Percentiles rank a stretch among this genome's conserved stretches.
phyloP scores from a whole-genome alignment of 2,888 invertebrate genomes.

The Drosophila borborema region DNA sequence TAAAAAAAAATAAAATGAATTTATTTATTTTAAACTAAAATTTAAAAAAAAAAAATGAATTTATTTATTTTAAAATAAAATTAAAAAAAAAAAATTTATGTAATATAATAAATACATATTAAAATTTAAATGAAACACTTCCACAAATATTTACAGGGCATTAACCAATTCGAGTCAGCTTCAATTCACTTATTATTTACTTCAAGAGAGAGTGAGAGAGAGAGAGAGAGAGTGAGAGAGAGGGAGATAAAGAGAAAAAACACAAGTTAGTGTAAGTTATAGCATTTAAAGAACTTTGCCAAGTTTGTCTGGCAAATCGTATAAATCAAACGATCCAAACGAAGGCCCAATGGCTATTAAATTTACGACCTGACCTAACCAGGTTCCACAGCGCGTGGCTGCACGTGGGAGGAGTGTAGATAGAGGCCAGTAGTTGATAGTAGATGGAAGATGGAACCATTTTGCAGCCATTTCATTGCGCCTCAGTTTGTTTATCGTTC shows the following conservation, averaged over 20 bases:
- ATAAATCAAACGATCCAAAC: conserved; percentile 53
- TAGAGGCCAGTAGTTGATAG: background rate
- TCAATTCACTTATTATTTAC: background rate
- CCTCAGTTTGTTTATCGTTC: conserved; percentile 44
- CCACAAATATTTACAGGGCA: background rate
- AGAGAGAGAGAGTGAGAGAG: background rate
- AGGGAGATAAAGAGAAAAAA: background rate
- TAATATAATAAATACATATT: no score
- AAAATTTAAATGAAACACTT: no score
- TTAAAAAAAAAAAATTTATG: background rate
- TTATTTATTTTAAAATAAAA: no score
- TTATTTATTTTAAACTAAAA: no score
- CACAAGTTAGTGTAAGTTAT: conserved; percentile 25
- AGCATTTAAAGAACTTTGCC: conserved; percentile 37
- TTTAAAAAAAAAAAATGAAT: no score
- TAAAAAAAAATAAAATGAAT: no score
- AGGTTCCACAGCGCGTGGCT: background rate
- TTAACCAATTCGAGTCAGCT: background rate
- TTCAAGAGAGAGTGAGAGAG: background rate
- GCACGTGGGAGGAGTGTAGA: no score
- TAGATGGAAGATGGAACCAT: conserved; percentile 26
- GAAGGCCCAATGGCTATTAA: conserved; percentile 67
- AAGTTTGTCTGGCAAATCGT: conserved; percentile 39
- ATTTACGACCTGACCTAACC: conserved; percentile 62
- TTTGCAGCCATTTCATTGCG: conserved; percentile 50